Base-by-base conservation (phyloP, 2,113 vertebrate species). In the Electrona antarctica region DNA sequence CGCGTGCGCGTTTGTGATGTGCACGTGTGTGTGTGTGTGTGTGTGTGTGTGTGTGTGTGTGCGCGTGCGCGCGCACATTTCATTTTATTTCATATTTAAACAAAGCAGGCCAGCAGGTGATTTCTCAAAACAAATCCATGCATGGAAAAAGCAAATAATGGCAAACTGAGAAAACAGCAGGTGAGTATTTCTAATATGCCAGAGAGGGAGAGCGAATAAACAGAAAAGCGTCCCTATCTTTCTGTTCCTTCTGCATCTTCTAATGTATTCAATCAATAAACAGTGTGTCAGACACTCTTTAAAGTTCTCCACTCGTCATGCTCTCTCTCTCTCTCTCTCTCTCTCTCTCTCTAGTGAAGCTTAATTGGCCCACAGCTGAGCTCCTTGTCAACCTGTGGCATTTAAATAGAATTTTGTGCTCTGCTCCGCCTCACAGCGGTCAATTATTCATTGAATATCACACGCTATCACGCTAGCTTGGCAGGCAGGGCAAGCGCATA, bases 101-200 rank as follows among this genome's bases (percentile, higher is more conserved):
- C 28, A n/a, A 28, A 77, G 28, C 45, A 61, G 10, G 71, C 61
- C 56, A 45, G 67, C 48, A 66, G 55, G 60, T 7, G 33, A 41
- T 4, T 69, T 7, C 60, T 64, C 21, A 3, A 76, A 58, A 59
- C 49, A 33, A 66, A 59, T 7, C 72, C n/a, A 74, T 76, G 61
- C 45, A 29, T 11, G 67, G 28, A 69, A 61, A 21, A 68, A 13
- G 4, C 62, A 55, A 77, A 58, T 9, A 76, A 68, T n/a, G 67
- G 15, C 52, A 10, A 68, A 64, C 57, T 65, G 15, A 15, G 28
- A n/a, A 28, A 77, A 15, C 49, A 41, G 15, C 33, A 3, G 8
- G 12, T 6, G 54, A 75, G 8, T 61, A 55, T 66, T 6, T 1
- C 7, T 50, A 7, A 50, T 50, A 50, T 50, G 0, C 1, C 8